Conservation (phyloP, 1,140 invertebrate species). For the Pissodes strobi region DNA sequence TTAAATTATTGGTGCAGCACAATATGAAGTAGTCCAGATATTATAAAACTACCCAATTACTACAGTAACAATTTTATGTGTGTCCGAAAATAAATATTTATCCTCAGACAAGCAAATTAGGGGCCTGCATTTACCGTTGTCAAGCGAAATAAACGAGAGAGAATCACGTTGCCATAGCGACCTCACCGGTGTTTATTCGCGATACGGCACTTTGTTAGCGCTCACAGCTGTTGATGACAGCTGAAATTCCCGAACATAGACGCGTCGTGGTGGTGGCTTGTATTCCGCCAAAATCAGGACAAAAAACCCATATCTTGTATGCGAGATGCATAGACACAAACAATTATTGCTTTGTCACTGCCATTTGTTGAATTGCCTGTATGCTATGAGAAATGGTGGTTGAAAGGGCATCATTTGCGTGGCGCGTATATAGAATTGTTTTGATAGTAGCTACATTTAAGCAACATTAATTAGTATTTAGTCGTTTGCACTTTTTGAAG, state of each 20-base stretch:
- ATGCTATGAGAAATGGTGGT: neutral
- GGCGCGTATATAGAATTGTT: too few species aligned
- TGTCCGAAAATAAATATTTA: too few species aligned
- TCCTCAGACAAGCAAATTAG: too few species aligned
- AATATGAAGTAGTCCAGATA: too few species aligned
- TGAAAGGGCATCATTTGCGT: neutral
- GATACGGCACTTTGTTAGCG: conserved; percentile 49
- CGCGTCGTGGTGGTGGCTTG: conserved; percentile 8
- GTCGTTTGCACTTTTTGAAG: too few species aligned
- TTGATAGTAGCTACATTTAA: too few species aligned
- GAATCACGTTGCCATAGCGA: neutral
- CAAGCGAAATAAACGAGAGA: too few species aligned
- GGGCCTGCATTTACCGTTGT: too few species aligned
- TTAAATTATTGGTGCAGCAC: too few species aligned
- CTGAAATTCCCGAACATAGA: conserved; percentile 43
- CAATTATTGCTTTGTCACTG: conserved; percentile 39
- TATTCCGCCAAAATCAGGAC: conserved; percentile 10
- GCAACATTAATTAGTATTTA: too few species aligned
- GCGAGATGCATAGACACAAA: conserved; percentile 37
- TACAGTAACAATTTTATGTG: too few species aligned
- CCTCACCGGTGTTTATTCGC: conserved; percentile 45
- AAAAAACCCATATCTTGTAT: conserved; percentile 32
- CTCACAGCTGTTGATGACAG: conserved; percentile 45
- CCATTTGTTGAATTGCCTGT: conserved; percentile 32
- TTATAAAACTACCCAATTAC: too few species aligned